phyloP scores from a whole-genome alignment of 2,797 vertebrate genomes.

The Bradypodion ventrale region DNA sequence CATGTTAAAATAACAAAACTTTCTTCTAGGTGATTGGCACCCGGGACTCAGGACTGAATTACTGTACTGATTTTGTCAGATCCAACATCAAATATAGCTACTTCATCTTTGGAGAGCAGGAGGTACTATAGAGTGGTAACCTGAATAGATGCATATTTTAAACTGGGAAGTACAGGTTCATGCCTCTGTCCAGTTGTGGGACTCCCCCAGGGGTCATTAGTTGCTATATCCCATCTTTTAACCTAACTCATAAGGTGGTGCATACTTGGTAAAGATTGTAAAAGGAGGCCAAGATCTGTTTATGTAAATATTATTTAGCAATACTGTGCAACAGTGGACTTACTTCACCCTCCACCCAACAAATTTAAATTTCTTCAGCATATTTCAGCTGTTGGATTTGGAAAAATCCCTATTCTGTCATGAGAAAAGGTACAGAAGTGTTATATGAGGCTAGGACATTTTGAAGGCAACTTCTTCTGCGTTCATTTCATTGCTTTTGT shows the following conservation, averaged over 20 bases:
- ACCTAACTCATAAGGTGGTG: no score
- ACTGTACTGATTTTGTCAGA: slow-evolving; percentile 45
- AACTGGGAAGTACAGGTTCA: neutral
- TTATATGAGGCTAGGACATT: neutral
- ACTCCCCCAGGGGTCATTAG: neutral
- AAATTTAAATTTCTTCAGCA: neutral
- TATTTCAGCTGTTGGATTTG: neutral
- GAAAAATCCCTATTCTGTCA: neutral
- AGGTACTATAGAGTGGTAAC: slow-evolving; percentile 40
- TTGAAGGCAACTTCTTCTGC: neutral
- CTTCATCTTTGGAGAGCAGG: slow-evolving; percentile 65
- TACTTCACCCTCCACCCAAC: neutral
- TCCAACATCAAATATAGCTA: slow-evolving; percentile 53
- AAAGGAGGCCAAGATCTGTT: neutral
- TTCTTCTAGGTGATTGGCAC: slow-evolving; percentile 54
- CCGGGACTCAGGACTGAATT: slow-evolving; percentile 41
- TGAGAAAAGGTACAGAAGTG: neutral
- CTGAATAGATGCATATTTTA: neutral
- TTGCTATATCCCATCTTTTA: neutral
- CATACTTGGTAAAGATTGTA: neutral
- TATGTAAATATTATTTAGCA: no score
- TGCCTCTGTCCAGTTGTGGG: neutral
- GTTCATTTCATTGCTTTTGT: neutral
- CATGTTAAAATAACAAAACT: neutral
- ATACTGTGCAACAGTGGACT: no score